A percentile compares a stretch with the other conserved stretches of the same genome.
phyloP scores from a whole-genome alignment of 2,888 invertebrate genomes.

The Zelleria hepariella region DNA sequence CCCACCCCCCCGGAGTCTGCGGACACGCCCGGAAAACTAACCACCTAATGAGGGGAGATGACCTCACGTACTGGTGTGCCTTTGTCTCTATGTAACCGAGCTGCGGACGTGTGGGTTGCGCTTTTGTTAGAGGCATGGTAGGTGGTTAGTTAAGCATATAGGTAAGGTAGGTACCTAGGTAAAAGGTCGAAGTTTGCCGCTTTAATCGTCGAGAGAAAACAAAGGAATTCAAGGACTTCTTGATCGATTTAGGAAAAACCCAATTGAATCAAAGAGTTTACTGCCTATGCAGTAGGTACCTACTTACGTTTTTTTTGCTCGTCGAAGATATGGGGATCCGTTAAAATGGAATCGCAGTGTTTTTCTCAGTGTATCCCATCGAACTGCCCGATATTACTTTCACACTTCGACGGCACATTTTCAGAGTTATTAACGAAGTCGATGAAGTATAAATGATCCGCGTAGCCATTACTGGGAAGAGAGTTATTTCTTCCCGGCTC shows the following conservation, averaged over 20 bases:
- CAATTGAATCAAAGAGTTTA: too few species aligned
- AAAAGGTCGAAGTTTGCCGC: too few species aligned
- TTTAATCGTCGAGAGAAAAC: too few species aligned
- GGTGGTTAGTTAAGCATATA: background rate
- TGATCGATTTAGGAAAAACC: too few species aligned
- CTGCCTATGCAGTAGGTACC: too few species aligned
- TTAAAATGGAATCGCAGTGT: background rate
- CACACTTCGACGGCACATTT: background rate
- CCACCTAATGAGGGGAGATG: conserved; percentile 73
- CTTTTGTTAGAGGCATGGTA: conserved; percentile 2
- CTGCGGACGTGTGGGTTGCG: conserved; percentile 2
- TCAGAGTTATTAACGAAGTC: conserved; percentile 51
- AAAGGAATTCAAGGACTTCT: background rate
- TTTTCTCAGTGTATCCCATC: background rate
- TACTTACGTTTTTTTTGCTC: too few species aligned
- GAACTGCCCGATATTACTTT: background rate
- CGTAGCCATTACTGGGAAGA: conserved; percentile 55
- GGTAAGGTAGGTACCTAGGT: background rate
- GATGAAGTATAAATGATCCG: conserved; percentile 69
- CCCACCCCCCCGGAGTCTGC: conserved; percentile 58
- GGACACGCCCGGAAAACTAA: conserved; percentile 73
- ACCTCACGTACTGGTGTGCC: conserved; percentile 67
- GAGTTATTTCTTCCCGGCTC: conserved; percentile 36
- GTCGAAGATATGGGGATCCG: background rate
- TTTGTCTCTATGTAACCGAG: conserved; percentile 51